These are phyloP conservation scores for Halocaridina rubra DNA, from an alignment of 2,888 invertebrate genomes.

Conservation along the genomic window DNA sequence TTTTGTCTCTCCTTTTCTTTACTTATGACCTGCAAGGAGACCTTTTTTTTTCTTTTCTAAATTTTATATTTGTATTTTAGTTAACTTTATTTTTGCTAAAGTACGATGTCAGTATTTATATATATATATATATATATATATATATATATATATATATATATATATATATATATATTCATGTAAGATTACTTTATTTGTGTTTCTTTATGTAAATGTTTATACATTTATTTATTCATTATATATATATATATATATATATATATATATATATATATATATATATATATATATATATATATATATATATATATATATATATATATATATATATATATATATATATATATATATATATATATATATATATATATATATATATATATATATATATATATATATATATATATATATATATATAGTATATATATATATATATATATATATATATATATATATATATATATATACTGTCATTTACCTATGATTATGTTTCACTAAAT, in stretches of 20 bases:
- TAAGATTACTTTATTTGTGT: too few species aligned
- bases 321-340: neutral
- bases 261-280: constrained; percentile 45
- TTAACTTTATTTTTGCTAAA: neutral
- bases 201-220: too few species aligned
- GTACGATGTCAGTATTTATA: neutral
- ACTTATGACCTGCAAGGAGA: too few species aligned
- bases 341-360: neutral
- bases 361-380: neutral
- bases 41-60: neutral
- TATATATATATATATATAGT: too few species aligned
- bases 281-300: constrained; percentile 22
- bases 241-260: constrained; percentile 38
- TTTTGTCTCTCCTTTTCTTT: too few species aligned
- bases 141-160: neutral
- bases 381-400: too few species aligned
- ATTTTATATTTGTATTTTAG: neutral
- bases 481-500: too few species aligned
- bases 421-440: too few species aligned
- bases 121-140: neutral
- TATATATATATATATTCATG: neutral
- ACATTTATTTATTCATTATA: too few species aligned
- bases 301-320: neutral
- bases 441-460: too few species aligned
- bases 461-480: too few species aligned